Base-by-base conservation (phyloP, 2,888 invertebrate species). In the Acrocyrtus sp. region DNA sequence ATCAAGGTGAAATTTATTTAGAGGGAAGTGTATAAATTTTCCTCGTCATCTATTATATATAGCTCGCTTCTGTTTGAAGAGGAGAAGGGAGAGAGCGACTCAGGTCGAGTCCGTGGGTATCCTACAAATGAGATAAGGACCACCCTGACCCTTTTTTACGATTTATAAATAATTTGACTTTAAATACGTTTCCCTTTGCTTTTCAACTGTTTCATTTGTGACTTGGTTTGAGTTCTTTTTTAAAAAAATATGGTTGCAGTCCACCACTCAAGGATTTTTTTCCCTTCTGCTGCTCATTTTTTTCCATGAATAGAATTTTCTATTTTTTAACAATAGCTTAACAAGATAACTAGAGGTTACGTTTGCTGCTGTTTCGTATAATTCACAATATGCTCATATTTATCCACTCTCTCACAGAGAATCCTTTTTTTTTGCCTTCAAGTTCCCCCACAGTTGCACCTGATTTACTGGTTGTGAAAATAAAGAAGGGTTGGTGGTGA, bases 131-230 rank as follows among this genome's bases (percentile, higher is more conserved):
- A 56, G 57, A 63, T 58, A 74, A 72, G 69, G 74, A 74, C 75
- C 75, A 75, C 75, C 75, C 72, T 67, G 72, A 75, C 75, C 72
- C 75, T 75, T 72, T 45, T 39, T 74, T 61, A 56, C 45, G 34
- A 48, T 58, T 62, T 73, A 68, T 74, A 68, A 74, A 74, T 74
- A 68, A 74, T 68, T 57, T 51, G 67, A 67, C 57, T 75, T 72
- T 63, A 72, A 75, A 75, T 72, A 75, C 72, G 62, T 62, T 21
- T 45, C 58, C 51, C 58, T 45, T 66, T 53, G 39, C 57, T 57
- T 70, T 69, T 69, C 54, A 61, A 60, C 67, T 43, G 60, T 50
- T 58, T 56, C 56, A 56, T 27, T 22, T 53, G 24, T 27, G 45
- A 45, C 54, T 17, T 43, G 10, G 22, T 48, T 22, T 24, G n/a